phyloP scores from a whole-genome alignment of 2,113 vertebrate species.

The Scomber scombrus region DNA sequence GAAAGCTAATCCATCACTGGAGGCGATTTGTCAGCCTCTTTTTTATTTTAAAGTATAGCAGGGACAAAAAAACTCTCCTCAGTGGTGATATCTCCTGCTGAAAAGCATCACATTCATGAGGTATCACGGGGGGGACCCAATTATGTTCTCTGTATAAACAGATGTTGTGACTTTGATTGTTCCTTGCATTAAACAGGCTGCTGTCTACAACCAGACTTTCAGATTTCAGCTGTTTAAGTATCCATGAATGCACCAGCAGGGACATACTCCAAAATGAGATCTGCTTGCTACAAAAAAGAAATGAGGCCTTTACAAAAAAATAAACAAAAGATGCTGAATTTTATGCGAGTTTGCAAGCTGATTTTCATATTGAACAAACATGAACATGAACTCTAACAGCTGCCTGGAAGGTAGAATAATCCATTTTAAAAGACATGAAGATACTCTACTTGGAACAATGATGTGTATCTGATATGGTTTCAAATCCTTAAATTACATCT shows the following conservation, averaged over 20 bases:
- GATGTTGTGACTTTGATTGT: background rate
- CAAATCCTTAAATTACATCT: too few relatives aligned
- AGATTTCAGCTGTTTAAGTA: background rate
- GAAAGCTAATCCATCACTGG: constrained; percentile 3
- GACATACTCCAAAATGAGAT: background rate
- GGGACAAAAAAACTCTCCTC: background rate
- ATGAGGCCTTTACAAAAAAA: background rate
- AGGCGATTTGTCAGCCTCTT: background rate
- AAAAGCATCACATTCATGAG: background rate
- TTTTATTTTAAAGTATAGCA: background rate
- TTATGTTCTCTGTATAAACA: background rate
- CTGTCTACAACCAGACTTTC: background rate
- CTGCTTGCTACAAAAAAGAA: background rate
- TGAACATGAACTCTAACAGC: background rate
- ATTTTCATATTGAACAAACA: constrained; percentile 9
- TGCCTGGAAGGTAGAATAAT: constrained; percentile 21
- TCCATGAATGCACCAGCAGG: background rate
- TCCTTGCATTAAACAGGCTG: background rate
- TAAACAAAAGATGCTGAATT: background rate
- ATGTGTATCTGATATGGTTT: too few relatives aligned
- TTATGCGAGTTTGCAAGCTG: constrained; percentile 16
- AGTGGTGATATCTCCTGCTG: background rate
- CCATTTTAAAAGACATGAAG: background rate
- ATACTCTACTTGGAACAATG: too few relatives aligned
- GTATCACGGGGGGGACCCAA: background rate